Evolutionary conservation across 2,113 vertebrate species (phyloP).

Genomic region (Ondatra zibethicus): DNA sequence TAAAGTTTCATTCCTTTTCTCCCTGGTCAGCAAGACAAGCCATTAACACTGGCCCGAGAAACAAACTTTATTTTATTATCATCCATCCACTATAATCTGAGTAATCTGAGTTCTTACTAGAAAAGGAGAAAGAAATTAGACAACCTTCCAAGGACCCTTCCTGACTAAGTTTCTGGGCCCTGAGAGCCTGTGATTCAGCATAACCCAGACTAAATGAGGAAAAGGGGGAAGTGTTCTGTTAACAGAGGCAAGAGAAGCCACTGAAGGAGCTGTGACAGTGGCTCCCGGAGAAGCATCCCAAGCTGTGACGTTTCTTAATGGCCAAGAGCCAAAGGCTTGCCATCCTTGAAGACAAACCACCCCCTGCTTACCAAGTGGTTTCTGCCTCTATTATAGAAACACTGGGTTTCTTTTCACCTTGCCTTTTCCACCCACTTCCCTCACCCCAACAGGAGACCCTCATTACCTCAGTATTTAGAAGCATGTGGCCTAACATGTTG

Average conservation of each 20-base stretch:
- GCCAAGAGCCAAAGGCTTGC: background rate
- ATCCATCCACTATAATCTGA: background rate
- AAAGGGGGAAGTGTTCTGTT: background rate
- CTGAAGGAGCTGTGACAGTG: background rate
- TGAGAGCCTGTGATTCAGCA: background rate
- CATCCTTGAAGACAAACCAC: background rate
- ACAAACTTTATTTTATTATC: background rate
- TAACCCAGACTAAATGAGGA: background rate
- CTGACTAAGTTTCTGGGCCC: background rate
- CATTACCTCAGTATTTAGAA: background rate
- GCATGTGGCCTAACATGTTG: background rate
- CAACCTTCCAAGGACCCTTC: background rate
- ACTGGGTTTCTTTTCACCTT: background rate
- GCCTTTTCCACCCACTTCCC: background rate
- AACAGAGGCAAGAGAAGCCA: background rate
- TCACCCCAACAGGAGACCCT: background rate
- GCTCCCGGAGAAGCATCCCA: accelerated
- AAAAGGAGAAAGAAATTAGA: slow-evolving; percentile 1
- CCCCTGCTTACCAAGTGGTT: background rate
- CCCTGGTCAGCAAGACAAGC: background rate
- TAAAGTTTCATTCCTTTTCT: slow-evolving; percentile 10
- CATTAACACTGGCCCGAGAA: background rate
- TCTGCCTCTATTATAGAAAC: background rate
- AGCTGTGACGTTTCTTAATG: background rate
- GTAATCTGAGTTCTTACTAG: background rate